These are phyloP conservation scores for Myopa testacea DNA, from an alignment of 2,888 invertebrate species.

Conservation along the genomic window DNA sequence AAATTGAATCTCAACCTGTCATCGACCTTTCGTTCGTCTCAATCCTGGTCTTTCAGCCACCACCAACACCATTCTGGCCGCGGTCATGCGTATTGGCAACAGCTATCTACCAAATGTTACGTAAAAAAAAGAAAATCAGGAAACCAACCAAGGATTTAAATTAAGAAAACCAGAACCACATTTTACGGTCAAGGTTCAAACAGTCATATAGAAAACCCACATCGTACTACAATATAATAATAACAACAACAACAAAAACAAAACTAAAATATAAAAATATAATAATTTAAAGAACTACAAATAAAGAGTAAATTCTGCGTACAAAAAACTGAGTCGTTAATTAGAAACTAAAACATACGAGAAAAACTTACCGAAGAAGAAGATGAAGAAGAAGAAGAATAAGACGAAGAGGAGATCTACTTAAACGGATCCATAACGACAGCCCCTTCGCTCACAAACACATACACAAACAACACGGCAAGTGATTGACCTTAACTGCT, in stretches of 20 bases:
- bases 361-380: not conserved
- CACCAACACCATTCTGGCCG: no score
- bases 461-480: not conserved
- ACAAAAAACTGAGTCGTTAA: not conserved
- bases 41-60: no score
- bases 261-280: not conserved
- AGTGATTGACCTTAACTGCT: slow-evolving; percentile 35
- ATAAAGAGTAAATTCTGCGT: not conserved
- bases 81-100: no score
- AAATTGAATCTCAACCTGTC: no score
- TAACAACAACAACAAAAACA: not conserved
- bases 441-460: not conserved
- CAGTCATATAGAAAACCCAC: no score
- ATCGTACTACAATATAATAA: no score
- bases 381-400: not conserved
- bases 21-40: no score
- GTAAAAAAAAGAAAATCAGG: no score
- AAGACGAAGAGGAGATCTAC: not conserved
- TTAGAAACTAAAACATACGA: slow-evolving; percentile 12
- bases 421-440: not conserved
- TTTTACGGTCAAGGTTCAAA: no score
- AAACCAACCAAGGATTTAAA: no score
- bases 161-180: no score
- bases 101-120: no score
- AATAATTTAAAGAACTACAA: not conserved